These are phyloP conservation scores for Sorex maritimensis DNA, from an alignment of 2,797 vertebrate species.

Conservation along the genomic window DNA sequence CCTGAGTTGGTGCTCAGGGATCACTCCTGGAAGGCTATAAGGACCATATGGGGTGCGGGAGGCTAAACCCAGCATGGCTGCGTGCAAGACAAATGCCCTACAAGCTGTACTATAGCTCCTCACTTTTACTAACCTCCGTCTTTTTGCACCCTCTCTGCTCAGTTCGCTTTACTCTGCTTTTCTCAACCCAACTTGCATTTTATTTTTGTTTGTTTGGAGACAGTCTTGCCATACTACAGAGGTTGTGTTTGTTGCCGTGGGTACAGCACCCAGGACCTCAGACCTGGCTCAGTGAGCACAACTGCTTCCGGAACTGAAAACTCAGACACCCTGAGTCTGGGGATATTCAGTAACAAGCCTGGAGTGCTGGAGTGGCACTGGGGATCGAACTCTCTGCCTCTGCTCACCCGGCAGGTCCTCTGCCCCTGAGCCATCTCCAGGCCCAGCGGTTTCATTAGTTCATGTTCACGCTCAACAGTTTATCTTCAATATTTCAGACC, in stretches of 20 bases:
- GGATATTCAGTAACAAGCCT: neutral
- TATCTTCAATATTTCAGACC: slow-evolving; percentile 57
- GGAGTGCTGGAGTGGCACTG: neutral
- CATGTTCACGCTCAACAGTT: neutral
- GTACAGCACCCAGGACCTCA: neutral
- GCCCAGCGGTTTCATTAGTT: slow-evolving; percentile 2
- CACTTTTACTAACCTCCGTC: neutral
- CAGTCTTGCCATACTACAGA: neutral
- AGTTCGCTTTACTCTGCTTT: neutral
- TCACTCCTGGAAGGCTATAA: too few relatives aligned
- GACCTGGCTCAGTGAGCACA: neutral
- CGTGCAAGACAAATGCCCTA: too few relatives aligned
- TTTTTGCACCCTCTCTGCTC: neutral
- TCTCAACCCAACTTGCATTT: neutral
- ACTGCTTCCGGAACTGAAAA: neutral
- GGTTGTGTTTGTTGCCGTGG: neutral
- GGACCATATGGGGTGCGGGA: too few relatives aligned
- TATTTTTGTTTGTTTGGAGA: slow-evolving; percentile 20
- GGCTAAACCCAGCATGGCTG: too few relatives aligned
- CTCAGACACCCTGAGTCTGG: neutral
- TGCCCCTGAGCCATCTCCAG: neutral
- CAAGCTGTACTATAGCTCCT: too few relatives aligned
- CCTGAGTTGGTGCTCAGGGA: too few relatives aligned
- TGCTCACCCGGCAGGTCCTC: neutral
- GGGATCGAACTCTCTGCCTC: neutral